phyloP scores from a whole-genome alignment of 1,140 invertebrate species.

The Antheraea pernyi region DNA sequence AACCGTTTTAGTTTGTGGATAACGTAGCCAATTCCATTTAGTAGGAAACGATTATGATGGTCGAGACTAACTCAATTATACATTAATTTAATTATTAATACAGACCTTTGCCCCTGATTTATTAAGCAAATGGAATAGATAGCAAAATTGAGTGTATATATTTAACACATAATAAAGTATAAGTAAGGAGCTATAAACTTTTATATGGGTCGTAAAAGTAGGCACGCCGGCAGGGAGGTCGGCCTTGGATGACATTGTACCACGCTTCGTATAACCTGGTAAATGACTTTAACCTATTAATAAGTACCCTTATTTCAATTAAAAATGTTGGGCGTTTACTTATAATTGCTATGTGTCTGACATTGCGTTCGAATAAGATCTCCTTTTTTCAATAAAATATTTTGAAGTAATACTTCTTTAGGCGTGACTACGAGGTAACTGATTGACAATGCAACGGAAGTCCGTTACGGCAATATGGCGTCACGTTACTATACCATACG shows the following conservation, averaged over 20 bases:
- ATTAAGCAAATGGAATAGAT: slow-evolving; percentile 37
- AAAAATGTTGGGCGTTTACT: slow-evolving; percentile 9
- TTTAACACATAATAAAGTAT: slow-evolving; percentile 68
- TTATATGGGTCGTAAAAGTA: slow-evolving; percentile 60
- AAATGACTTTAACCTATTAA: slow-evolving; percentile 31
- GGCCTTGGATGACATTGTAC: slow-evolving; percentile 40
- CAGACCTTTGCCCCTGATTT: slow-evolving; percentile 21
- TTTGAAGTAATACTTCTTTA: no score
- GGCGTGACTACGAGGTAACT: no score
- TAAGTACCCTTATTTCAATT: neutral
- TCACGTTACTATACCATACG: no score
- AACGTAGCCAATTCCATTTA: slow-evolving; percentile 1
- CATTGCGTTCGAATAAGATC: no score
- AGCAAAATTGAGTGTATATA: slow-evolving; percentile 43
- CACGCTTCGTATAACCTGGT: slow-evolving; percentile 37
- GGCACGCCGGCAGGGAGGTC: slow-evolving; percentile 34
- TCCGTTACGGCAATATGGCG: no score
- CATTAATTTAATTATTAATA: slow-evolving; percentile 17
- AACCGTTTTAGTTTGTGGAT: neutral
- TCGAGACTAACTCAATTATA: slow-evolving; percentile 14
- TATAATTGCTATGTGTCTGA: neutral
- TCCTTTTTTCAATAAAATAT: no score
- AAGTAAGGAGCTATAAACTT: slow-evolving; percentile 62
- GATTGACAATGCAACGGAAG: no score
- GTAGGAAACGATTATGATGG: slow-evolving; percentile 6